Base-by-base conservation (phyloP, 2,888 invertebrate species). In the Orchestes rusci region DNA sequence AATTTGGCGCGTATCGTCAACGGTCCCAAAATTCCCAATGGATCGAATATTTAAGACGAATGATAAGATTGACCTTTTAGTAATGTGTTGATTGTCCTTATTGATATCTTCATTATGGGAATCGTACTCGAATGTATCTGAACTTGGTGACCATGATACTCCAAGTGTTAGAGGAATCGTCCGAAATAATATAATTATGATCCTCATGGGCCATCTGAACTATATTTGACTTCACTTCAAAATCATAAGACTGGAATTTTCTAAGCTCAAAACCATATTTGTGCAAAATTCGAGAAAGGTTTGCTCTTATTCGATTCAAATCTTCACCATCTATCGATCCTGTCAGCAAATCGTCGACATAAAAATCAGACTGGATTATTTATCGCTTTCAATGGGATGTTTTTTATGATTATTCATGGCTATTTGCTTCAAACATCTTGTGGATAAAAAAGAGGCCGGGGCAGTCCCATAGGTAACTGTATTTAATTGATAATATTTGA, bases 11-110 rank as follows among this genome's bases (percentile, higher is more conserved):
- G 37, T n/a, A 54, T 32, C 13, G 45, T 37, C 5, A 50, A 28
- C 8, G 51, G 54, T 28, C 31, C 35, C 19, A 54, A 33, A 15
- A 55, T 39, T 1, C 54, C 54, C 8, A 51, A 39, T 1, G 50
- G 49, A 42, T 55, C 52, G 36, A 53, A 52, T 12, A 53, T 42
- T 39, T 45, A 40, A 4, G 53, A 53, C 32, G 5, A 29, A 40
- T 8, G 46, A 49, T 20, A 53, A 42, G 20, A 52, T 48, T 5
- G 18, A 37, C n/a, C 8, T 47, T 33, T 39, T 53, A 52, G 27
- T 47, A 51, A 15, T 39, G 13, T 18, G 20, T 17, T 33, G 10
- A 19, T 36, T 16, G 1, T 41, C 17, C 2, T 15, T n/a, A 13
- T 16, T 16, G 18, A 13, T 7, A 10, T 7, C 5, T 23, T n/a